phyloP scores from a whole-genome alignment of 2,888 invertebrate genomes.

The Bombylius major region DNA sequence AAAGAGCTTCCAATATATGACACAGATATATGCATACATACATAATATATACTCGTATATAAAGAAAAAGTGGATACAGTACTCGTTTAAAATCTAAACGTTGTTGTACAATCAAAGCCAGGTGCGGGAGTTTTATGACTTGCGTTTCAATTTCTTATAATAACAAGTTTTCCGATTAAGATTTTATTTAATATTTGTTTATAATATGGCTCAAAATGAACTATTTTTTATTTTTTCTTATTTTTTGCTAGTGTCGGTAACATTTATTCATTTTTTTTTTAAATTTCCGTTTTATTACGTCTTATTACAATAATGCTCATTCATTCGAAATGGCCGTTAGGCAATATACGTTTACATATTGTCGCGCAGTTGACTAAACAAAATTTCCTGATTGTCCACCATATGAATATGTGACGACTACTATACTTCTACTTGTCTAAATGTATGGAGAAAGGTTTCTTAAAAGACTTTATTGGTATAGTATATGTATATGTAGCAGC shows the following conservation, averaged over 20 bases:
- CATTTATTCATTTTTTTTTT: no score
- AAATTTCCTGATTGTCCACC: not conserved
- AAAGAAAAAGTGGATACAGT: not conserved
- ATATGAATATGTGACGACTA: no score
- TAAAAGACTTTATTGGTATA: no score
- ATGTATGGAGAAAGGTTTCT: no score
- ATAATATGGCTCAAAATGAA: no score
- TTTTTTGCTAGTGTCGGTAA: no score
- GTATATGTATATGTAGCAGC: no score
- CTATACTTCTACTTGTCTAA: no score
- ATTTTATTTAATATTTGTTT: no score
- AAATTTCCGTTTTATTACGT: not conserved
- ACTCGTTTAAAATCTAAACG: not conserved
- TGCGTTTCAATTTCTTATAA: not conserved
- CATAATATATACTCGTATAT: no score
- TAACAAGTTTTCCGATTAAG: not conserved
- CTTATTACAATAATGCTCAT: not conserved
- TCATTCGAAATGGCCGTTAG: not conserved
- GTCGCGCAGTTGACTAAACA: not conserved
- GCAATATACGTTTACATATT: not conserved
- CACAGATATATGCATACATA: not conserved
- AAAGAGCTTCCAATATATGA: no score
- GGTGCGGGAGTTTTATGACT: not conserved
- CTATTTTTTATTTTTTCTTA: no score
- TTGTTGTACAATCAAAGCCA: not conserved